Percentiles rank a stretch among this genome's conserved stretches.
phyloP scores from a whole-genome alignment of 2,113 vertebrate genomes.

The Phodopus roborovskii region DNA sequence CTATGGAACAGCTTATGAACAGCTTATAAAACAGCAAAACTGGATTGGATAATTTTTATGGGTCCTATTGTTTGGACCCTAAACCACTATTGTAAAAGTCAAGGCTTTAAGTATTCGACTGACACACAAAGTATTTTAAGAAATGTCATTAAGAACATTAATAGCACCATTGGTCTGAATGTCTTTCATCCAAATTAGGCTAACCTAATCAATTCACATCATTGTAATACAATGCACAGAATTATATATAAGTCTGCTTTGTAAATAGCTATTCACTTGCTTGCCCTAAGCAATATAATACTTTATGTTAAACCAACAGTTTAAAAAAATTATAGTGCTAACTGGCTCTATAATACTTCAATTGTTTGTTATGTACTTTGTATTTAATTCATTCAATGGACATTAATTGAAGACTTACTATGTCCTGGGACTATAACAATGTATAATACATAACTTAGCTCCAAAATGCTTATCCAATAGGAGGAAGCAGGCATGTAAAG shows the following conservation, averaged over 20 bases:
- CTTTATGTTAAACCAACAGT: constrained; percentile 34
- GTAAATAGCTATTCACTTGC: constrained; percentile 56
- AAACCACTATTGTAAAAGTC: constrained; percentile 70
- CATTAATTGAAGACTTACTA: constrained; percentile 37
- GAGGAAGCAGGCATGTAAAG: background rate
- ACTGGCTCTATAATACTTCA: constrained; percentile 69
- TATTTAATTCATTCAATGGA: constrained; percentile 52
- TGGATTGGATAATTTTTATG: constrained; percentile 67
- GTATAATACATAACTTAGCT: background rate
- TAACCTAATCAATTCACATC: constrained; percentile 66
- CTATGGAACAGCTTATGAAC: background rate
- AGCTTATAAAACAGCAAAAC: constrained; percentile 52
- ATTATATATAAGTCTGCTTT: constrained; percentile 63
- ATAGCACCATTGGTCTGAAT: constrained; percentile 24
- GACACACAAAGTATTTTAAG: constrained; percentile 59
- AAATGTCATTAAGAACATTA: constrained; percentile 77
- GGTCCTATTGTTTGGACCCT: constrained; percentile 73
- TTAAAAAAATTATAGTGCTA: constrained; percentile 25
- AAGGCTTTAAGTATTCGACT: constrained; percentile 73
- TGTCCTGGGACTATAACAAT: background rate
- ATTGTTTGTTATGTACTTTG: constrained; percentile 34
- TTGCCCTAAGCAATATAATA: constrained; percentile 52
- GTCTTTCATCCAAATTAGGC: constrained; percentile 65
- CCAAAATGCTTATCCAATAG: background rate
- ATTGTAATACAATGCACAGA: constrained; percentile 63